Evolutionary conservation across 2,888 invertebrate genomes (phyloP), one percentile per base, ranked within the genome.

Genomic region (Oithona nana): DNA sequence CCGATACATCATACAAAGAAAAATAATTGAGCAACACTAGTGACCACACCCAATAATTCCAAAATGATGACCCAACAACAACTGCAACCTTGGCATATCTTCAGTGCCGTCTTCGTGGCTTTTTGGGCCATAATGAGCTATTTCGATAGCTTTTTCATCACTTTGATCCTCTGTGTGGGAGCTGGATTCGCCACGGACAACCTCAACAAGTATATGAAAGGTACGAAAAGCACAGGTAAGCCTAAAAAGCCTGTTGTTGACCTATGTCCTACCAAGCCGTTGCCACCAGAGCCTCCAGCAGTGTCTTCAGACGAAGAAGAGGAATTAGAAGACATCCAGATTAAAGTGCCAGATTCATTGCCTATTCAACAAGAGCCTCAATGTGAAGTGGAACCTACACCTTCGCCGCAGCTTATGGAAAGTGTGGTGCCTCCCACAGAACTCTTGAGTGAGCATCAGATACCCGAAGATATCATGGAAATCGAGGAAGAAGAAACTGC

Each of bases 31-130:
- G n/a, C n/a, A n/a, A n/a, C n/a, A n/a, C n/a, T n/a, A n/a, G n/a
- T n/a, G n/a, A n/a, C 39, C 39, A 39, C 39, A 16, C 39, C 39
- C 39, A 6, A 11, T 16, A 39, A 39, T 39, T n/a, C n/a, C n/a
- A n/a, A n/a, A n/a, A n/a, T n/a, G n/a, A 39, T 39, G 39, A 39
- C 8, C 39, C 39, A 39, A 39, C 39, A 39, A 11, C 39, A 39
- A 39, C 56, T 56, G 56, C 56, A 56, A 26, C 56, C 56, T 26
- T 56, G 56, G 56, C 56, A 56, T 11, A 56, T 56, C 28, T 56
- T 26, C 56, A 24, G 24, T 6, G 28, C 6, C 22, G 24, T 56
- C 56, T 56, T 24, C 28, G 24, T 56, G 8, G 24, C 6, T 11
- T 56, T 56, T 26, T 56, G 56, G 56, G 11, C 11, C 28, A 4